These are phyloP conservation scores for Ochlodes sylvanus DNA, from an alignment of 2,888 invertebrate species.

Conservation along the genomic window DNA sequence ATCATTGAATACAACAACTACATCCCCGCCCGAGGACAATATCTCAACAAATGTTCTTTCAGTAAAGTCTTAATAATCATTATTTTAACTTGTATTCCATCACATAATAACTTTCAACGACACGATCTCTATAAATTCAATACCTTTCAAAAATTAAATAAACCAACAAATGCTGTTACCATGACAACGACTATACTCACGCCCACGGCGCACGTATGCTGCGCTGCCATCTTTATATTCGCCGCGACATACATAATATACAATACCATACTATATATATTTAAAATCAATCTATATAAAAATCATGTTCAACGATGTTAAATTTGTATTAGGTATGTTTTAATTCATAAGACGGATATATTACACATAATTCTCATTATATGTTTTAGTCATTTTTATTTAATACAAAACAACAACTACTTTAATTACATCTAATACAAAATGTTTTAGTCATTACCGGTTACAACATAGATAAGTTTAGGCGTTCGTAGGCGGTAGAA, in stretches of 20 bases:
- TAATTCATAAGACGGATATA: conserved; percentile 83
- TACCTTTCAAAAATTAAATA: conserved; percentile 69
- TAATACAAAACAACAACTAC: conserved; percentile 84
- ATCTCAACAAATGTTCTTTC: conserved; percentile 82
- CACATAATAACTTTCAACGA: conserved; percentile 83
- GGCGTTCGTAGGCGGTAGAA: conserved; percentile 61
- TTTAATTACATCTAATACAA: conserved; percentile 72
- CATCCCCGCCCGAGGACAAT: conserved; percentile 78
- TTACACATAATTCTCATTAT: conserved; percentile 80
- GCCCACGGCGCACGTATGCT: conserved; percentile 47
- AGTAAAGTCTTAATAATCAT: conserved; percentile 83
- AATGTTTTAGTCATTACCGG: conserved; percentile 64
- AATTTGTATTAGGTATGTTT: conserved; percentile 66
- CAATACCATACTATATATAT: conserved; percentile 70
- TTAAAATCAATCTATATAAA: conserved; percentile 81
- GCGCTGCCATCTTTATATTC: conserved; percentile 61
- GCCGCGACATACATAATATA: conserved; percentile 73
- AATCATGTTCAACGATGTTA: conserved; percentile 78
- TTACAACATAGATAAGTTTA: conserved; percentile 70
- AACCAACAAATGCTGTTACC: conserved; percentile 70
- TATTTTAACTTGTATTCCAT: conserved; percentile 73
- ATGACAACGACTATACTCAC: conserved; percentile 60
- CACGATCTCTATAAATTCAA: conserved; percentile 69
- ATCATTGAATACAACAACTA: conserved; percentile 84
- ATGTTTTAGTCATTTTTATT: conserved; percentile 77